These are phyloP conservation scores for Craniophora ligustri DNA, from an alignment of 2,888 invertebrate genomes.

Conservation along the genomic window DNA sequence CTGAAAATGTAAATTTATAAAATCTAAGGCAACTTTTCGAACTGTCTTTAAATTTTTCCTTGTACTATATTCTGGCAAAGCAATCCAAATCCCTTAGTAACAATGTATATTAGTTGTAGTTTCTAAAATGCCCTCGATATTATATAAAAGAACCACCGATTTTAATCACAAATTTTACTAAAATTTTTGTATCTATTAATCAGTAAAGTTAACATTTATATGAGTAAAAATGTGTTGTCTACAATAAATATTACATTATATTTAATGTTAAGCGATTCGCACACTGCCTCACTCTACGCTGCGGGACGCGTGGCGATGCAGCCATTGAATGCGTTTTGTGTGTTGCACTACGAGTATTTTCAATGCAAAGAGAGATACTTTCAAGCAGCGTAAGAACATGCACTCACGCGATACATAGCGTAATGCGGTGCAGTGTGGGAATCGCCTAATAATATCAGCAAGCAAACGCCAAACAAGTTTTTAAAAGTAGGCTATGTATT, in stretches of 20 bases:
- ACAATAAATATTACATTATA: not conserved
- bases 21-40: conserved; percentile 5
- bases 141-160: conserved; percentile 43
- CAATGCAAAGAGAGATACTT: no score
- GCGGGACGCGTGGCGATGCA: no score
- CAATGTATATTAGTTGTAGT: conserved; percentile 4
- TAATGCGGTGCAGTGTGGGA: no score
- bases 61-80: conserved; percentile 5
- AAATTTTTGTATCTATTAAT: conserved; percentile 24
- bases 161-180: conserved; percentile 31
- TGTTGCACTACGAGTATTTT: no score
- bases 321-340: no score
- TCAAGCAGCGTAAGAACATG: no score
- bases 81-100: conserved; percentile 7
- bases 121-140: conserved; percentile 2
- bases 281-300: no score
- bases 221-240: conserved; percentile 11
- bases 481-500: not conserved
- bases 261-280: not conserved
- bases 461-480: not conserved
- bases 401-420: no score
- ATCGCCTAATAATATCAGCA: no score
- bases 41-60: not conserved
- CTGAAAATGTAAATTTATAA: conserved; percentile 11
- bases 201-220: conserved; percentile 17